These are phyloP conservation scores for Porites rus DNA, from an alignment of 92 coral and sea anemone genomes.

Conservation along the genomic window DNA sequence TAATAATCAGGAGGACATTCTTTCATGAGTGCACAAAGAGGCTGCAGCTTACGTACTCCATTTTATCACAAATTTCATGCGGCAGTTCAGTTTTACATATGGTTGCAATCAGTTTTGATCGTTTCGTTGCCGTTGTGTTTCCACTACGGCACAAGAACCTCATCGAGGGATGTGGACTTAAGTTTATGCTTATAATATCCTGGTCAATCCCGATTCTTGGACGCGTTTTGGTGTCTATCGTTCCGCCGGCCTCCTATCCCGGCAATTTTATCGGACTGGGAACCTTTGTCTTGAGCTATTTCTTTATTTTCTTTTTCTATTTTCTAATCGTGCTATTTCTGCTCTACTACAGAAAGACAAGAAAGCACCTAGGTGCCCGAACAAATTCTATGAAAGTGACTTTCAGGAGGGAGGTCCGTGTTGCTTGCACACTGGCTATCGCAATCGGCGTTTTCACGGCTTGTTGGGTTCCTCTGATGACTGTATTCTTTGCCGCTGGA, in stretches of 20 bases:
- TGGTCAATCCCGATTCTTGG: no score
- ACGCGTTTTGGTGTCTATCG: not conserved
- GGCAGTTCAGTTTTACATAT: no score
- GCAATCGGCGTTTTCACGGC: constrained; percentile 32
- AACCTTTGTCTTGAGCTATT: not conserved
- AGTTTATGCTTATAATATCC: no score
- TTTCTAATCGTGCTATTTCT: not conserved
- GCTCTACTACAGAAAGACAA: not conserved
- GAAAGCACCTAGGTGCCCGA: not conserved
- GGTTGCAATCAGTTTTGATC: no score
- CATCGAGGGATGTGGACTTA: no score
- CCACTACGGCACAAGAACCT: no score
- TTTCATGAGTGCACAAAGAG: constrained; percentile 24
- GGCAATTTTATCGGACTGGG: not conserved
- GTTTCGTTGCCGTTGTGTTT: no score
- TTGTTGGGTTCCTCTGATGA: constrained; percentile 55
- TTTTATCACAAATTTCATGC: no score
- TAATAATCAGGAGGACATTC: constrained; percentile 15
- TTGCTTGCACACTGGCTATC: constrained; percentile 50
- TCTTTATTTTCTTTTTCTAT: not conserved
- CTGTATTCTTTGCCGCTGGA: not conserved
- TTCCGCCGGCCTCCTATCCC: not conserved
- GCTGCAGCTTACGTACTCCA: constrained; percentile 5
- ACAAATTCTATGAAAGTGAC: not conserved
- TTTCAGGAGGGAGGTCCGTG: constrained; percentile 2